Percentiles rank a stretch among this genome's conserved stretches.
These are phyloP conservation scores for Rhingia rostrata DNA, from an alignment of 2,888 invertebrate genomes.

Conservation along the genomic window DNA sequence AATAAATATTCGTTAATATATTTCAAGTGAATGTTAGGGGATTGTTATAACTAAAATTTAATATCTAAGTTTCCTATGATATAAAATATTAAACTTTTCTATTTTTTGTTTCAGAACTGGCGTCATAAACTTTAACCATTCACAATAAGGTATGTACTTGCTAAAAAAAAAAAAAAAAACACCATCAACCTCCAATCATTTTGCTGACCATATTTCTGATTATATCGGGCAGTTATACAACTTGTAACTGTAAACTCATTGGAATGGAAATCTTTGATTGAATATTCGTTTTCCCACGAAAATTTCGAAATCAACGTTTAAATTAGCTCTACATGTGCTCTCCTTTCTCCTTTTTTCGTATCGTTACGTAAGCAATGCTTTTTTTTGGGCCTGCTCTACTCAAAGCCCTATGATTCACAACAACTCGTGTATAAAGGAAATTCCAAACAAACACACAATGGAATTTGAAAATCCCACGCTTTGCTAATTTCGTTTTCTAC, in stretches of 20 bases:
- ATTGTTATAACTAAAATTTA: not conserved
- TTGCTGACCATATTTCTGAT: too few relatives aligned
- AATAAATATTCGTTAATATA: not conserved
- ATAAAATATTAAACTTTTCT: not conserved
- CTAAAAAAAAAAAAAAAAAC: too few relatives aligned
- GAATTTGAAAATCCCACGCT: conserved; percentile 42
- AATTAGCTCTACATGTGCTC: not conserved
- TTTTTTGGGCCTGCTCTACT: conserved; percentile 8
- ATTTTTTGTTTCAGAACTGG: conserved; percentile 51
- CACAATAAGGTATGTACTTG: conserved; percentile 43
- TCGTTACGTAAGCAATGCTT: conserved; percentile 17
- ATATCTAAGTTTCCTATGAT: not conserved
- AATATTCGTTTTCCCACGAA: conserved; percentile 32
- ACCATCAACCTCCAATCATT: too few relatives aligned
- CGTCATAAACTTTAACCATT: conserved; percentile 36
- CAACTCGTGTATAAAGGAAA: conserved; percentile 3
- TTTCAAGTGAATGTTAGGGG: not conserved
- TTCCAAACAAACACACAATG: not conserved
- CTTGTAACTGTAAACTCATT: conserved; percentile 33
- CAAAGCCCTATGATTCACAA: not conserved
- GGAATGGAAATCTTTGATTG: conserved; percentile 40
- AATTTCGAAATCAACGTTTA: conserved; percentile 8
- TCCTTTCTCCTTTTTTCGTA: not conserved
- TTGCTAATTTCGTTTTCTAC: conserved; percentile 40
- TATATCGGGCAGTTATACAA: not conserved